phyloP scores from a whole-genome alignment of 2,888 invertebrate species.

The Parnassius smintheus region DNA sequence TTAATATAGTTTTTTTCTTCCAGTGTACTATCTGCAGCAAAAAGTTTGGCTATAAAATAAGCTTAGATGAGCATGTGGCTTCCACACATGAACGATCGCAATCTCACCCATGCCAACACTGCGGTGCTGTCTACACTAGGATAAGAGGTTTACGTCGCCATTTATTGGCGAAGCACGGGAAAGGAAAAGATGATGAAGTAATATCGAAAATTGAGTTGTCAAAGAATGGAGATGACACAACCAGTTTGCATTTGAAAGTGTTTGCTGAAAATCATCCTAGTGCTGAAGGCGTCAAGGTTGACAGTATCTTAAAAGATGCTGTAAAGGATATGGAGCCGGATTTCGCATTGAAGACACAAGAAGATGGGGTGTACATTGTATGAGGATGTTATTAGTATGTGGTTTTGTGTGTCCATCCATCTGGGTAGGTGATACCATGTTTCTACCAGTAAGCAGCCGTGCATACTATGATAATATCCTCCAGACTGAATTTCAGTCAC shows the following conservation, averaged over 20 bases:
- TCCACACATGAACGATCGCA: slow-evolving; percentile 56
- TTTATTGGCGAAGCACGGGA: slow-evolving; percentile 52
- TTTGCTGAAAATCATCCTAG: background rate
- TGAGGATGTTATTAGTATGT: too few relatives aligned
- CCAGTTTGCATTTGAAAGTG: background rate
- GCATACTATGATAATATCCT: too few relatives aligned
- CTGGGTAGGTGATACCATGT: too few relatives aligned
- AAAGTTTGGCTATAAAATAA: slow-evolving; percentile 68
- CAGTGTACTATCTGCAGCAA: slow-evolving; percentile 68
- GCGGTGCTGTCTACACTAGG: slow-evolving; percentile 60
- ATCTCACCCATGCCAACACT: slow-evolving; percentile 49
- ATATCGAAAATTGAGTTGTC: background rate
- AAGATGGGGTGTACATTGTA: background rate
- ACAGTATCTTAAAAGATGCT: background rate
- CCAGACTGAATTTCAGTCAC: too few relatives aligned
- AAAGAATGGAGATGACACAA: background rate
- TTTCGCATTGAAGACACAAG: background rate
- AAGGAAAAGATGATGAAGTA: slow-evolving; percentile 22
- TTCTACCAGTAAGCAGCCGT: too few relatives aligned
- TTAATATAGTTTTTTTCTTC: slow-evolving; percentile 31
- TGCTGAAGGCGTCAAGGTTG: slow-evolving; percentile 1
- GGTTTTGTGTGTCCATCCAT: too few relatives aligned
- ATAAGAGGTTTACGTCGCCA: slow-evolving; percentile 57
- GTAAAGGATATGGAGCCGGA: background rate
- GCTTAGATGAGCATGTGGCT: slow-evolving; percentile 62